Percentiles rank a stretch among this genome's conserved stretches.
These are phyloP conservation scores for Orestias chungarensis DNA, from an alignment of 2,797 vertebrate genomes.

Conservation along the genomic window DNA sequence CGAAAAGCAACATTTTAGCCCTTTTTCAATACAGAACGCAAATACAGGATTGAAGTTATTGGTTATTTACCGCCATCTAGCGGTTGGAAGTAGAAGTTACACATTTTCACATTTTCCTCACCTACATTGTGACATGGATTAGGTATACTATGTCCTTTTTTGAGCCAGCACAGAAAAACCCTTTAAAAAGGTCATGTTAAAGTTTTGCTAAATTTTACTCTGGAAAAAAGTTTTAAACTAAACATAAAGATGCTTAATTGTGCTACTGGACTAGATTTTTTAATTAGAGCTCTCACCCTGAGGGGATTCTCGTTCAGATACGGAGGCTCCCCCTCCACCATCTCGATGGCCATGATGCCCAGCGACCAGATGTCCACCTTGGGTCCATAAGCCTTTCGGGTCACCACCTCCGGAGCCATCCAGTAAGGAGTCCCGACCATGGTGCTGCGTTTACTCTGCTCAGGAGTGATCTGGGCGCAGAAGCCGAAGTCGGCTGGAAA, in stretches of 20 bases:
- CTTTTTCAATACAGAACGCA: background rate
- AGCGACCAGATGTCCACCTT: slow-evolving; percentile 98
- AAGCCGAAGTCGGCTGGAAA: slow-evolving; percentile 93
- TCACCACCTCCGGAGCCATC: slow-evolving; percentile 98
- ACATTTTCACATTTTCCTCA: background rate
- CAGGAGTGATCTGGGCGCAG: slow-evolving; percentile 96
- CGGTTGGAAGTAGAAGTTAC: slow-evolving; percentile 13
- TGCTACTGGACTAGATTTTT: background rate
- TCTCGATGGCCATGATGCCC: slow-evolving; percentile 98
- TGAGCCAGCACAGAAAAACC: background rate
- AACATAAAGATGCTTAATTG: background rate
- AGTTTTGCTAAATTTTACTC: background rate
- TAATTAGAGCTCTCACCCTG: slow-evolving; percentile 78
- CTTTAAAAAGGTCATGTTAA: background rate
- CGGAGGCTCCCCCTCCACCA: slow-evolving; percentile 95
- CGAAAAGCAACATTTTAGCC: slow-evolving; percentile 4
- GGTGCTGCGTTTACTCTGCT: slow-evolving; percentile 96
- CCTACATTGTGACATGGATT: background rate
- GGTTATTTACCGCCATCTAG: slow-evolving; percentile 15
- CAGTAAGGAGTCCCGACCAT: slow-evolving; percentile 97
- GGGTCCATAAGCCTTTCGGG: slow-evolving; percentile 92
- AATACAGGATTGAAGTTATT: background rate
- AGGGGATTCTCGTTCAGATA: slow-evolving; percentile 96
- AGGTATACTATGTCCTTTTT: background rate
- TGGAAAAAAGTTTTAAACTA: background rate